Evolutionary conservation across 1,140 invertebrate species (phyloP).

Genomic region (Listronotus oregonensis): DNA sequence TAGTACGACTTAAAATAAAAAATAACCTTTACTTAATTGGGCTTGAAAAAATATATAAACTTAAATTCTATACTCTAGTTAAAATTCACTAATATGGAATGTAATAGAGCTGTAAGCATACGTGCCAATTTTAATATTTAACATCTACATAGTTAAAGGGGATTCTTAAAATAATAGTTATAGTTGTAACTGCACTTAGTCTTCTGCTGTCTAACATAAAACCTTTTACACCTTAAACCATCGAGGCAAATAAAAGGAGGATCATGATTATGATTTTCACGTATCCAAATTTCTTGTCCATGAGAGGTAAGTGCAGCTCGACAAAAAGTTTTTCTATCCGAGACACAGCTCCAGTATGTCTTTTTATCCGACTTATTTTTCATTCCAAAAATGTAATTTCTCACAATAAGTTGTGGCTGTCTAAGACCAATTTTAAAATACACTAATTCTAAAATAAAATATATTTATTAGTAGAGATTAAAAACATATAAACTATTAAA

Average conservation of each 20-base stretch:
- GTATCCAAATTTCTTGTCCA: slow-evolving; percentile 32
- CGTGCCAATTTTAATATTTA: no score
- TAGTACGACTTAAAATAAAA: no score
- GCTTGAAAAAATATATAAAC: no score
- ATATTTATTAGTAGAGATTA: not conserved
- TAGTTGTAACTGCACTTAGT: slow-evolving; percentile 20
- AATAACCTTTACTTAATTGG: no score
- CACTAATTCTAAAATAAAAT: slow-evolving; percentile 36
- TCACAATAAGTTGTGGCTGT: slow-evolving; percentile 27
- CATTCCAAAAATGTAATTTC: slow-evolving; percentile 33
- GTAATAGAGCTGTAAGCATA: no score
- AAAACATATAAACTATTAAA: not conserved
- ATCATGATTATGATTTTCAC: slow-evolving; percentile 36
- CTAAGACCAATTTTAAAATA: slow-evolving; percentile 35
- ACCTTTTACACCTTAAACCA: slow-evolving; percentile 18
- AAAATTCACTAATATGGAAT: no score
- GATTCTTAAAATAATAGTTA: slow-evolving; percentile 31
- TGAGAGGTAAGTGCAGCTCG: slow-evolving; percentile 27
- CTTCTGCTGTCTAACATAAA: slow-evolving; percentile 22
- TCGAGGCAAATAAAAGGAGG: slow-evolving; percentile 22
- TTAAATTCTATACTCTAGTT: no score
- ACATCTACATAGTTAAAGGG: not conserved
- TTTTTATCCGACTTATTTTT: slow-evolving; percentile 30
- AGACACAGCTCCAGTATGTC: slow-evolving; percentile 37
- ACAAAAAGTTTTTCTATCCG: slow-evolving; percentile 28